Conservation (phyloP, 2,888 invertebrate genomes). For the Plagodis dolabraria region DNA sequence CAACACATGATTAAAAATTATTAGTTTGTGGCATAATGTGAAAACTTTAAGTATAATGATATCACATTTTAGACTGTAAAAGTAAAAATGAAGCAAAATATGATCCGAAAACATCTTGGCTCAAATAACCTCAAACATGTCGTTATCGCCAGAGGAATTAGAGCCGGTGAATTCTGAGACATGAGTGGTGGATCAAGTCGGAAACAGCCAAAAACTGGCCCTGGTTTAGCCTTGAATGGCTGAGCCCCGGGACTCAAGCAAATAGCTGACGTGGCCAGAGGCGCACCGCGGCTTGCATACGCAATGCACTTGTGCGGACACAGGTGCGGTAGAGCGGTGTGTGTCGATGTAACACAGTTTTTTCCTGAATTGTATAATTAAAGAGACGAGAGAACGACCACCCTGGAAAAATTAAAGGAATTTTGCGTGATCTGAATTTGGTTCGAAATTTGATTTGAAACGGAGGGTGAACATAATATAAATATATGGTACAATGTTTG, state of each 20-base stretch:
- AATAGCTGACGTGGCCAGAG: slow-evolving; percentile 83
- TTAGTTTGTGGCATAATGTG: too few species aligned
- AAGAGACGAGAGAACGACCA: slow-evolving; percentile 31
- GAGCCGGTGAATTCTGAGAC: slow-evolving; percentile 35
- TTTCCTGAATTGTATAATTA: slow-evolving; percentile 29
- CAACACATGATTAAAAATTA: too few species aligned
- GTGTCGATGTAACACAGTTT: slow-evolving; percentile 25
- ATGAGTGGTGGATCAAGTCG: slow-evolving; percentile 70
- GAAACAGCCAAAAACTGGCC: slow-evolving; percentile 82
- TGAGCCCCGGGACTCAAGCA: slow-evolving; percentile 83
- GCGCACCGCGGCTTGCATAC: slow-evolving; percentile 82
- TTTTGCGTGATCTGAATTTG: slow-evolving; percentile 6
- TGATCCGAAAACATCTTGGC: slow-evolving; percentile 5
- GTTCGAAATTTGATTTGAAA: not conserved
- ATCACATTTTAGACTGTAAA: too few species aligned
- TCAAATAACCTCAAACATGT: slow-evolving; percentile 19
- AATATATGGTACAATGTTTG: too few species aligned
- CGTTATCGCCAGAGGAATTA: slow-evolving; percentile 36
- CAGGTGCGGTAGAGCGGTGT: slow-evolving; percentile 47
- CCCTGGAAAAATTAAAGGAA: slow-evolving; percentile 22
- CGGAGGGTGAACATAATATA: too few species aligned
- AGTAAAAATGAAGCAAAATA: not conserved
- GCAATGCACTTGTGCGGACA: slow-evolving; percentile 64
- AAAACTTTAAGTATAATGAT: too few species aligned
- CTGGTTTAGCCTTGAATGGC: slow-evolving; percentile 83